phyloP scores from a whole-genome alignment of 2,797 vertebrate genomes.

The Scolopax rusticola region DNA sequence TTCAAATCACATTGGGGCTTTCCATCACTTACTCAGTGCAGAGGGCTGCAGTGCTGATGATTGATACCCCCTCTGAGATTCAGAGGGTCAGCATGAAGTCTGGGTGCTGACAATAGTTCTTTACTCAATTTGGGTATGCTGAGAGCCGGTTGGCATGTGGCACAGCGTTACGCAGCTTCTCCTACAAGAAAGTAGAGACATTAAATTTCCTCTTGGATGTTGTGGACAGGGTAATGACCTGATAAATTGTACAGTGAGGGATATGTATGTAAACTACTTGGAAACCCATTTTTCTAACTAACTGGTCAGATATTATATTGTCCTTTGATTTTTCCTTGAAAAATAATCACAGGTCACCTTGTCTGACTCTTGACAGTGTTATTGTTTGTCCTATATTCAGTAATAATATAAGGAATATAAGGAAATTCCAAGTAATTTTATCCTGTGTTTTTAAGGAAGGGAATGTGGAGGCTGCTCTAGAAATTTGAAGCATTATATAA shows the following conservation, averaged over 20 bases:
- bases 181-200: neutral
- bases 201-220: neutral
- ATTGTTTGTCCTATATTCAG: constrained; percentile 64
- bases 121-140: neutral
- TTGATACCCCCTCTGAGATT: accelerated
- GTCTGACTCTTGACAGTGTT: constrained; percentile 48
- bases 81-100: neutral
- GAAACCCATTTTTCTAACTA: neutral
- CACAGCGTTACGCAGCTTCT: accelerated
- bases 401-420: constrained; percentile 57
- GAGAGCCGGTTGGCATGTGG: accelerated
- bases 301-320: constrained; percentile 2
- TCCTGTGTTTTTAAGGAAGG: constrained; percentile 44
- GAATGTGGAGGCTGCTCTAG: constrained; percentile 30
- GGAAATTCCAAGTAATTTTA: constrained; percentile 65
- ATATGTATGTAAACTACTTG: neutral
- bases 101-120: neutral
- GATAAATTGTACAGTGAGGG: neutral
- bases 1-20: neutral
- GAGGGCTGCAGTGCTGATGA: neutral
- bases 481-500: constrained; percentile 34
- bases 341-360: constrained; percentile 29
- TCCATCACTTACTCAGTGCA: neutral
- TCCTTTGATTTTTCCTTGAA: constrained; percentile 24
- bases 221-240: neutral